Evolutionary conservation across 1,140 invertebrate species (phyloP), one percentile per base, ranked within the genome.

Genomic region (Halictus rubicundus): DNA sequence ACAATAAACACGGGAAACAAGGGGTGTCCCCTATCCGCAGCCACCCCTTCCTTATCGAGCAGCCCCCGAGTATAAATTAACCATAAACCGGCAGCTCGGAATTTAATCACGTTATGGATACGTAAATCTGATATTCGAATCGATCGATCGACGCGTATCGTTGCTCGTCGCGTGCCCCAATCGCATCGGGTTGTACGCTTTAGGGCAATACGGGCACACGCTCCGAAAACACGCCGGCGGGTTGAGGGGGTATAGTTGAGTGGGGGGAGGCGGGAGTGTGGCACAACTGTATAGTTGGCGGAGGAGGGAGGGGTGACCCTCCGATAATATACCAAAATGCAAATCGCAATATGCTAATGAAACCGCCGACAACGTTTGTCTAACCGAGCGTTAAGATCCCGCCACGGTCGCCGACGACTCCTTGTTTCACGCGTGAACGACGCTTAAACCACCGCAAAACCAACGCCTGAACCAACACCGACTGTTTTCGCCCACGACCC

Each of bases 371-470:
- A 87, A 83, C 82, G 84, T 87, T 87, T 84, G 85, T 84, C 85
- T 73, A 87, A 87, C 84, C 84, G 84, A 85, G 84, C 84, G 83
- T 85, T 85, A 85, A 85, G 84, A 85, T 85, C 84, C 79, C 73
- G 79, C 60, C 60, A 59, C 27, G 83, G 65, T 59, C 77, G 80
- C 79, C 74, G 75, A 65, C 83, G 85, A 82, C 85, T 90, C 84
- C 83, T 89, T 90, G 89, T 91, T 90, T 90, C 88, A 90, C 87
- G 88, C 89, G 88, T 87, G 90, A 90, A 86, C 87, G 89, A 87
- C 85, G 84, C 87, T 83, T 87, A 89, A 91, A 46, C 88, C 88
- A 78, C 82, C 81, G 85, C 88, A 88, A 78, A 71, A 89, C 83
- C 88, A 88, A 88, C 87, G 85, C 84, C 89, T 90, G 87, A 89